Evolutionary conservation across 2,888 invertebrate species (phyloP), one percentile per base, ranked within the genome.

Genomic region (Sialis fuliginosa): DNA sequence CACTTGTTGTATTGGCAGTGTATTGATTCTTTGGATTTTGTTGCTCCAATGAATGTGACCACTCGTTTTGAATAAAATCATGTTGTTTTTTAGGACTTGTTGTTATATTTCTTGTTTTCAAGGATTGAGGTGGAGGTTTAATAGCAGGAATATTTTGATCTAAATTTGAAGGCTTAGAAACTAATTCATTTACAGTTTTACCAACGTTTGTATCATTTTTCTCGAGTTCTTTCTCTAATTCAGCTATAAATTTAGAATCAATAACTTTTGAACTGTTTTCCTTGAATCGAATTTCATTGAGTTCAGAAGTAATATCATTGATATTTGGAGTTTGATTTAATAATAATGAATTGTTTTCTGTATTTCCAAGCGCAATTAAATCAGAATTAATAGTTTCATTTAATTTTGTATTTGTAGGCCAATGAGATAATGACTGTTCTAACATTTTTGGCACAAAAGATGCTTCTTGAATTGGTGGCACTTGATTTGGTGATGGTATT

Each of bases 191-290:
- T n/a, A 31, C 6, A 41, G 13, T 41, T 8, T 22, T 13, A 34
- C 33, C 12, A 12, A 32, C 35, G 13, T 44, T 44, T 6, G 57
- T 60, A 0, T 64, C 68, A 46, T 66, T 66, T 44, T 65, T 64
- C 0, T 67, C 69, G 9, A 80, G 62, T 54, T 72, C 74, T 53
- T 77, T 79, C 58, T 81, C 81, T 44, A 81, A 59, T 56, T 80
- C 79, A 1, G 72, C 73, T 35, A 79, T 66, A 51, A 81, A 79
- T 10, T 68, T 69, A 6, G 72, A 67, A 56, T 75, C 75, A 12
- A 76, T 22, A 22, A 22, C 22, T 22, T 22, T 22, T 22, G 22
- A 4, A 22, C 2, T 22, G 22, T 22, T 22, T 22, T 22, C 22
- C 22, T 22, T 22, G 2, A 22, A 22, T 22, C 22, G 2, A 2